Evolutionary conservation across 2,113 vertebrate genomes (phyloP).

Genomic region (Albula goreensis): DNA sequence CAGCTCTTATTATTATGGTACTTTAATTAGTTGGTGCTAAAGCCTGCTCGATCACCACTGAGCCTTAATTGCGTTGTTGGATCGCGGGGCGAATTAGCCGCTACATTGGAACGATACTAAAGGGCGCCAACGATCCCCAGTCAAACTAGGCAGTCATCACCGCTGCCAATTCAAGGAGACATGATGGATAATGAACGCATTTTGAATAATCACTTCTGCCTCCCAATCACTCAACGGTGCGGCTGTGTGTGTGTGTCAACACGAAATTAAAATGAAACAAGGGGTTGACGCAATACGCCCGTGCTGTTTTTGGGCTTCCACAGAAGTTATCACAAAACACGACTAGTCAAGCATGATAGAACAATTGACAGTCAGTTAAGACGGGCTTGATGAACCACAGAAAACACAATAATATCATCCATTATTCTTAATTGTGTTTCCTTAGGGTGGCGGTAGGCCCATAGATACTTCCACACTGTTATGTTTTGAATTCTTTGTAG

Average conservation of each 20-base stretch:
- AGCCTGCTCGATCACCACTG: conserved; percentile 49
- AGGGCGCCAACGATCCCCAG: conserved; percentile 40
- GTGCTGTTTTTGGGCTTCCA: background rate
- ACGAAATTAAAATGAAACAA: background rate
- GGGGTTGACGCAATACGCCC: background rate
- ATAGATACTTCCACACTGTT: background rate
- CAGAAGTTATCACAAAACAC: background rate
- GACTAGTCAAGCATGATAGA: background rate
- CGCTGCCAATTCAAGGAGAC: conserved; percentile 46
- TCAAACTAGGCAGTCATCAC: conserved; percentile 45
- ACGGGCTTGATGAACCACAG: background rate
- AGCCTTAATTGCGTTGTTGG: conserved; percentile 53
- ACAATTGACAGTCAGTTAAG: background rate
- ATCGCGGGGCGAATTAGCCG: conserved; percentile 51
- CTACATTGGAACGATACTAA: conserved; percentile 43
- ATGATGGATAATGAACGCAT: conserved; percentile 45
- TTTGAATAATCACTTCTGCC: conserved; percentile 23
- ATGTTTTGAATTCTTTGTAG: conserved; percentile 11
- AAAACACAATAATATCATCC: background rate
- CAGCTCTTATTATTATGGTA: conserved; percentile 54
- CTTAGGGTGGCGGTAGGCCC: background rate
- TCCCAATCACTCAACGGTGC: conserved; percentile 12
- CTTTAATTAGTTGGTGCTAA: conserved; percentile 57
- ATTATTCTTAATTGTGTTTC: conserved; percentile 7
- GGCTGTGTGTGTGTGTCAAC: background rate